Evolutionary conservation across 2,888 invertebrate species (phyloP), one percentile per base, ranked within the genome.

Genomic region (Carcina quercana): DNA sequence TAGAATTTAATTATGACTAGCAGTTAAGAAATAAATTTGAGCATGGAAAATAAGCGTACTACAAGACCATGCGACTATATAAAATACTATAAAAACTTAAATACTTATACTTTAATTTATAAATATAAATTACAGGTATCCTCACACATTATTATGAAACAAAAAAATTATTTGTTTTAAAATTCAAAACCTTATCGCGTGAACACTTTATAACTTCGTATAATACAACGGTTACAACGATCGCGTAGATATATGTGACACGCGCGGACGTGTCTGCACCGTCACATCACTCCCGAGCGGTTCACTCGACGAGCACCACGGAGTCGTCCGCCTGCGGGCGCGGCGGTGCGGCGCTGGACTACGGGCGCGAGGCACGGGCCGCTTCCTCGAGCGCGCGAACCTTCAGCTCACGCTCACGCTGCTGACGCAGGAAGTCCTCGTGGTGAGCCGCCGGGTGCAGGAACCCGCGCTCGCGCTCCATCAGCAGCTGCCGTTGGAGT

Each of bases 351-450:
- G 35, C 44, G 37, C 30, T 26, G 21, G 15, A 51, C 68, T 79
- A 85, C 37, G 85, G 83, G 1, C 85, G 69, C 40, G 79, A 74
- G 20, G 80, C 92, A 61, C 93, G 87, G 47, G 94, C 92, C 45
- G 94, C 94, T 82, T 94, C 93, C 82, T 94, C 94, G 54, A 94
- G 84, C 46, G 92, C 93, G 60, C 94, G 88, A 61, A 94, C 92
- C 85, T 94, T 94, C 58, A 94, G 87, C 80, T 94, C 93, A 47
- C 93, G 87, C 61, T 94, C 93, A 52, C 93, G 89, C 78, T 93
- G 92, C 86, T 92, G 92, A 52, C 89, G 89, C 79, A 83, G 73
- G 85, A 78, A 85, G 63, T 86, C 84, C 30, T 84, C 82, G 59
- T 83, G 75, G 59, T 83, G 75, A 53, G 79, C 76, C 48, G 72